Percentiles rank a stretch among this genome's conserved stretches.
Conservation (phyloP, 2,888 invertebrate genomes). For the Mactromeris polynyma region DNA sequence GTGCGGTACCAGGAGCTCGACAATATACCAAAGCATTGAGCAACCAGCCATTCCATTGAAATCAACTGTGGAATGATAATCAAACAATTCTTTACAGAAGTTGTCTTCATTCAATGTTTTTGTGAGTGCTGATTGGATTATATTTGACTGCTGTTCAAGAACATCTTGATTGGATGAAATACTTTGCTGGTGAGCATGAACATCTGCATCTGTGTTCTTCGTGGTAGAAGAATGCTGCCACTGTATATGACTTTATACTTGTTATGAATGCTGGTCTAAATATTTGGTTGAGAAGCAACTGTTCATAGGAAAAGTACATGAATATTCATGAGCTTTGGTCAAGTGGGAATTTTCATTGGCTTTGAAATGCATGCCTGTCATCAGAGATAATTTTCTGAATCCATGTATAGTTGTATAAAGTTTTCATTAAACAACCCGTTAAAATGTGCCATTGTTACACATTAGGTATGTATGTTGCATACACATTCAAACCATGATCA, state of each 20-base stretch:
- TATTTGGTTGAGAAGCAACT: not conserved
- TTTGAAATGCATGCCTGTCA: not conserved
- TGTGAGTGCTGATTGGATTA: not conserved
- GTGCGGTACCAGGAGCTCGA: not conserved
- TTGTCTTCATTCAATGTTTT: slow-evolving; percentile 18
- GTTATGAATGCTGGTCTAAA: not conserved
- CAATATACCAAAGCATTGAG: slow-evolving; percentile 12
- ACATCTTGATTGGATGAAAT: not conserved
- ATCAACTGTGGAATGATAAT: slow-evolving; percentile 37
- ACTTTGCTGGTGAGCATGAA: not conserved
- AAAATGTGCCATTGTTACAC: too few species aligned
- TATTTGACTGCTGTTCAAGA: not conserved
- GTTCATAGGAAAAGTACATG: not conserved
- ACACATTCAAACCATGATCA: too few species aligned
- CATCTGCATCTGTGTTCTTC: not conserved
- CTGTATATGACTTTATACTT: not conserved
- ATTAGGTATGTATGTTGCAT: too few species aligned
- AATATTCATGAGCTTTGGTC: not conserved
- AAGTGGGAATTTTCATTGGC: not conserved
- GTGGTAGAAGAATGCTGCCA: not conserved
- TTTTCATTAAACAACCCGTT: too few species aligned
- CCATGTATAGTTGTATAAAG: too few species aligned
- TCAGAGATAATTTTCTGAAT: too few species aligned
- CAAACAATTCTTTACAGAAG: slow-evolving; percentile 21
- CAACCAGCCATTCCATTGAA: not conserved